These are phyloP conservation scores for Melinopterus prodromus DNA, from an alignment of 2,888 invertebrate species.

Conservation along the genomic window DNA sequence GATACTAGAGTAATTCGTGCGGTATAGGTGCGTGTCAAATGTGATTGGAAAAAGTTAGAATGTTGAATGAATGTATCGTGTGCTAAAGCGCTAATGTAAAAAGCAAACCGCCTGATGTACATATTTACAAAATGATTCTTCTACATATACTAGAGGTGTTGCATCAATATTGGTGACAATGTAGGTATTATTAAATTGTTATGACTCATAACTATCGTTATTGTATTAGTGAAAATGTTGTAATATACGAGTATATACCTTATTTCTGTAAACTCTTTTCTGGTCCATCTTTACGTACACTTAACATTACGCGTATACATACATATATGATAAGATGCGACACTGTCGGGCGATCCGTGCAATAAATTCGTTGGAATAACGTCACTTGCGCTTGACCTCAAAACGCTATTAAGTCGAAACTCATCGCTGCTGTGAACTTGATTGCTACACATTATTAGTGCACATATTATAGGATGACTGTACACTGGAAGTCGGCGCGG, in stretches of 20 bases:
- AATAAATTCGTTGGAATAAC: background rate
- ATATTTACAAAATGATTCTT: no score
- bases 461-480: background rate
- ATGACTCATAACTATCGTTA: no score
- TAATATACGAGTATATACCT: background rate
- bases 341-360: background rate
- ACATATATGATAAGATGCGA: background rate
- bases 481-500: background rate
- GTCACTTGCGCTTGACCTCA: slow-evolving; percentile 4
- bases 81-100: no score
- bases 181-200: no score
- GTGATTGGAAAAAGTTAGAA: background rate
- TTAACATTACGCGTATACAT: background rate
- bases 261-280: background rate
- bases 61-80: no score
- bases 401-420: background rate
- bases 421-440: background rate
- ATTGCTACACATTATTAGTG: background rate
- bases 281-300: background rate
- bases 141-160: no score
- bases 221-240: background rate
- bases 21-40: background rate
- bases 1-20: slow-evolving; percentile 6
- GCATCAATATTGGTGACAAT: no score
- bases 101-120: no score